Base-by-base conservation (phyloP, 2,797 vertebrate species). In the Crenuchus spilurus region DNA sequence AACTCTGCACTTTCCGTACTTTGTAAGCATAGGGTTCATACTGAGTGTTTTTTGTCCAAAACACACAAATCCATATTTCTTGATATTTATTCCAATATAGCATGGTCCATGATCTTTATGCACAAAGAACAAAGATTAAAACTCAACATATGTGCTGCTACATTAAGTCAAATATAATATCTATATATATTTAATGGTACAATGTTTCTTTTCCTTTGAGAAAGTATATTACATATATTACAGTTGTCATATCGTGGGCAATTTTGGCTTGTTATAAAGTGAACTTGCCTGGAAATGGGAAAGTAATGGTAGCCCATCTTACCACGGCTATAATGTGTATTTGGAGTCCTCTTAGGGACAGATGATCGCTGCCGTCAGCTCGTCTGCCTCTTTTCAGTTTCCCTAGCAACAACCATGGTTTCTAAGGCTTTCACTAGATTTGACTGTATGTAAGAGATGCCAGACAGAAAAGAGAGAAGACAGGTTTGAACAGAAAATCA, bases 391-490 rank as follows among this genome's bases (percentile, higher is more conserved):
- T 79, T 81, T 69, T 76, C 80, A 41, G 90, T 92, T 92, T 83
- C 89, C 89, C 66, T 82, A 86, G 90, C 91, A 90, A 92, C 88
- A 77, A 76, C 83, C 77, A 30, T 81, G 71, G 82, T 89, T 88
- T 88, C 86, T 79, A 85, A 82, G 84, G 66, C 76, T 77, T 69
- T 80, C 39, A 78, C 70, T 75, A 76, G 42, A 11, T 74, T 82
- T 71, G 72, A 52, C 35, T 74, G 48, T 39, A 71, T 73, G 54
- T 60, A 76, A 81, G 67, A 65, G 72, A 72, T 70, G 46, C 49
- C 30, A 48, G 28, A 48, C 48, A 35, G 48, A 62, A 68, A 37
- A 71, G 54, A 69, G 74, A 58, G 49, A 52, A 49, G 20, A 49
- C 2, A 44, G 41, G 68, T 24, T 58, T 74, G 18, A 80, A 81